Evolutionary conservation across 2,888 invertebrate genomes (phyloP).

Genomic region (Bimastos eiseni): DNA sequence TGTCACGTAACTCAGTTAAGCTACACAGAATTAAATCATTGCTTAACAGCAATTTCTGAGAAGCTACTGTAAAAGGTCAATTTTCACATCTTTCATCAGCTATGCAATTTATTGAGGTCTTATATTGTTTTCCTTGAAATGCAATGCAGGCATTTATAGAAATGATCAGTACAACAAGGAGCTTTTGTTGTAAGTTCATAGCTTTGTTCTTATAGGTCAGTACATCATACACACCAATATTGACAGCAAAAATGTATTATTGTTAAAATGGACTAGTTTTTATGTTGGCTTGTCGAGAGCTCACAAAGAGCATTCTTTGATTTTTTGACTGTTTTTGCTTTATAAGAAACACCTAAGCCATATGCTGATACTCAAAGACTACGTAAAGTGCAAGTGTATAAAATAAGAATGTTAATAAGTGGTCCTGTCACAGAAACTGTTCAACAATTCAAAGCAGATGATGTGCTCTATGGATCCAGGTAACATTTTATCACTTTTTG

Average conservation of each 20-base stretch:
- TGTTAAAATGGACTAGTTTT: not conserved
- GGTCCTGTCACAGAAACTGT: not conserved
- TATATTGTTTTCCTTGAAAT: not conserved
- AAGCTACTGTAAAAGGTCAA: not conserved
- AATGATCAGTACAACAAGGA: not conserved
- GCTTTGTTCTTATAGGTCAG: no score
- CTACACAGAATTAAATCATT: not conserved
- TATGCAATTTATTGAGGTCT: not conserved
- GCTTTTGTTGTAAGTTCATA: no score
- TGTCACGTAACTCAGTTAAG: not conserved
- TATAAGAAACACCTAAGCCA: not conserved
- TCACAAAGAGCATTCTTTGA: not conserved
- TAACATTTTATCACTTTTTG: not conserved
- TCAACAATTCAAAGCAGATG: not conserved
- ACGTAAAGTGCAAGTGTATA: not conserved
- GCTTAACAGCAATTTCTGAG: not conserved
- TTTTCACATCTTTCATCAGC: not conserved
- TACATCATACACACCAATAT: not conserved
- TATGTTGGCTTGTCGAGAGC: not conserved
- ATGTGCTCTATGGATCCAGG: not conserved
- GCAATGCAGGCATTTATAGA: not conserved
- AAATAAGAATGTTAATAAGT: not conserved
- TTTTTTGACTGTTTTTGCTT: no score
- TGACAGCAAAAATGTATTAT: not conserved
- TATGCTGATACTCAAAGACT: not conserved